These are phyloP conservation scores for Drosophila rufa DNA, from an alignment of 1,140 invertebrate genomes.

Conservation along the genomic window DNA sequence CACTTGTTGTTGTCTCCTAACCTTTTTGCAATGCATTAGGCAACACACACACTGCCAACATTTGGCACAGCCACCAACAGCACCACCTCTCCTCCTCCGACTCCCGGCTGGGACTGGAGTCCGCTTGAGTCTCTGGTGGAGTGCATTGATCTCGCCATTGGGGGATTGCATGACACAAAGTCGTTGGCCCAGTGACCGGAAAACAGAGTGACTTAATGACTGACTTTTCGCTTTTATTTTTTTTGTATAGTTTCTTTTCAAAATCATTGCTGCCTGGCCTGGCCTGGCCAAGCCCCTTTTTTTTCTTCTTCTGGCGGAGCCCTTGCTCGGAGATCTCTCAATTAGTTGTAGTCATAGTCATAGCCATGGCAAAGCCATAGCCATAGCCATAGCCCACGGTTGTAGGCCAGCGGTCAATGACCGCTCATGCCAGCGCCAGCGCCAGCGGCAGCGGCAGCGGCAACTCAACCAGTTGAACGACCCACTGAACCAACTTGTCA, in stretches of 20 bases:
- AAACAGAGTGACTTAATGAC: conserved; percentile 79
- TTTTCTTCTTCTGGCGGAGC: background rate
- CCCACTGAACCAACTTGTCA: conserved; percentile 76
- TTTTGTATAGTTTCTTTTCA: conserved; percentile 15
- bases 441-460: conserved; percentile 14
- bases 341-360: background rate
- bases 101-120: background rate
- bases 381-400: conserved; percentile 62
- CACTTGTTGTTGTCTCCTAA: conserved; percentile 75
- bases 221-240: conserved; percentile 71
- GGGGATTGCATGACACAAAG: conserved; percentile 74
- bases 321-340: background rate
- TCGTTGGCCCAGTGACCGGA: conserved; percentile 80
- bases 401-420: conserved; percentile 75
- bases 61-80: conserved; percentile 14
- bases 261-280: conserved; percentile 6
- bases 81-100: conserved; percentile 5
- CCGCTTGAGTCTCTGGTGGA: background rate
- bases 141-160: conserved; percentile 77
- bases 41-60: conserved; percentile 71
- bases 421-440: conserved; percentile 32
- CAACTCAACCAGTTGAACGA: conserved; percentile 71
- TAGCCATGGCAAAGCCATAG: conserved; percentile 9
- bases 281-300: conserved; percentile 18
- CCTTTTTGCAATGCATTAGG: conserved; percentile 80